phyloP scores from a whole-genome alignment of 2,888 invertebrate genomes.

The Dendrolimus pini region DNA sequence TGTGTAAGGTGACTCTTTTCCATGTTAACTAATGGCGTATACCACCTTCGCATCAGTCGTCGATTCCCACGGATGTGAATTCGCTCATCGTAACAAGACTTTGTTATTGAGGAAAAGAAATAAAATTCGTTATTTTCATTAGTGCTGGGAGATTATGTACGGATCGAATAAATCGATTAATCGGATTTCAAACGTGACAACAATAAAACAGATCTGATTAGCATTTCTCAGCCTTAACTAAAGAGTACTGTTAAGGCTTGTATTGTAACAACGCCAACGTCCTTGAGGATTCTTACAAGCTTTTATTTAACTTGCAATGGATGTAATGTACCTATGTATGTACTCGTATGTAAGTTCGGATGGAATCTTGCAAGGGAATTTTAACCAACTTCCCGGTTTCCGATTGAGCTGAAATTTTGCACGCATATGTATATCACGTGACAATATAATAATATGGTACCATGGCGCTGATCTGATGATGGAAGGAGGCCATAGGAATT shows the following conservation, averaged over 20 bases:
- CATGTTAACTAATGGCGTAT: constrained; percentile 7
- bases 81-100: constrained; percentile 24
- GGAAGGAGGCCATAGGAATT: too few relatives aligned
- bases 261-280: too few relatives aligned
- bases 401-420: too few relatives aligned
- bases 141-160: constrained; percentile 5
- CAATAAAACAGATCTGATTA: not conserved
- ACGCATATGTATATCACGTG: too few relatives aligned
- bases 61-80: constrained; percentile 38
- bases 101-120: constrained; percentile 8
- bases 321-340: too few relatives aligned
- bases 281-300: too few relatives aligned
- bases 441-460: too few relatives aligned
- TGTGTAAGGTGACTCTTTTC: not conserved
- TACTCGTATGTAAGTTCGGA: too few relatives aligned
- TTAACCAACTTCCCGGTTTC: too few relatives aligned
- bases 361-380: too few relatives aligned
- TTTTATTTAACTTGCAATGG: too few relatives aligned
- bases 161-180: not conserved
- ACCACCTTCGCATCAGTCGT: constrained; percentile 20
- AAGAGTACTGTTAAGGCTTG: not conserved
- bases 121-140: constrained; percentile 3
- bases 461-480: too few relatives aligned
- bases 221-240: not conserved
- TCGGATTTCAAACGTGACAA: not conserved